phyloP scores from a whole-genome alignment of 2,797 vertebrate genomes.

The Orestias chungarensis region DNA sequence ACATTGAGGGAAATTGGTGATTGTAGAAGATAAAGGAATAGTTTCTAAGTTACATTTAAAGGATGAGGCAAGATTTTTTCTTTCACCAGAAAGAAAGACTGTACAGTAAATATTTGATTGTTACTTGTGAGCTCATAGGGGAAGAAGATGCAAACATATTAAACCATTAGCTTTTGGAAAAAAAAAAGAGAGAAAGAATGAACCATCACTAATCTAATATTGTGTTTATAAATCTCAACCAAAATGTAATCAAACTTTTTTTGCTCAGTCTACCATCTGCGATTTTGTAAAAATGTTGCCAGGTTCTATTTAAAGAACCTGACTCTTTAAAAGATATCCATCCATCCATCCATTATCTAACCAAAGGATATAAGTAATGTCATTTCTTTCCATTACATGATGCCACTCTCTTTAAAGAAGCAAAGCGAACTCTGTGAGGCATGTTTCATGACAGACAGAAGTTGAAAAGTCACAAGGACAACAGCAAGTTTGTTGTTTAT shows the following conservation, averaged over 20 bases:
- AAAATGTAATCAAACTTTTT: not conserved
- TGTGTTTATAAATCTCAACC: not conserved
- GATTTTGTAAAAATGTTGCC: not conserved
- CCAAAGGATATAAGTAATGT: no score
- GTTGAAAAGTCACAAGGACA: not conserved
- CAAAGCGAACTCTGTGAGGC: no score
- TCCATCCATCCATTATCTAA: no score
- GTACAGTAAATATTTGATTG: constrained; percentile 48
- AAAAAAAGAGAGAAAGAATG: not conserved
- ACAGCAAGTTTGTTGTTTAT: not conserved
- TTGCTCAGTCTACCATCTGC: not conserved
- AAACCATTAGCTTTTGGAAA: constrained; percentile 1
- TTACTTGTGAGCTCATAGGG: constrained; percentile 32
- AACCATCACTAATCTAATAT: not conserved
- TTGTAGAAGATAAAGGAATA: constrained; percentile 27
- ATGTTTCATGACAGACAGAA: not conserved
- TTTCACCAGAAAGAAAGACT: constrained; percentile 46
- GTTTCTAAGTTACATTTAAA: constrained; percentile 45
- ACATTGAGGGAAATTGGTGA: constrained; percentile 47
- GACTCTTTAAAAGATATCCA: no score
- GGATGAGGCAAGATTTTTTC: constrained; percentile 47
- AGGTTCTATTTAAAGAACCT: no score
- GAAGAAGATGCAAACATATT: constrained; percentile 16
- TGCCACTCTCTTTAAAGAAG: no score
- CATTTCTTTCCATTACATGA: no score